Evolutionary conservation across 2,888 invertebrate genomes (phyloP), one percentile per base, ranked within the genome.

Genomic region (Leucoma salicis): DNA sequence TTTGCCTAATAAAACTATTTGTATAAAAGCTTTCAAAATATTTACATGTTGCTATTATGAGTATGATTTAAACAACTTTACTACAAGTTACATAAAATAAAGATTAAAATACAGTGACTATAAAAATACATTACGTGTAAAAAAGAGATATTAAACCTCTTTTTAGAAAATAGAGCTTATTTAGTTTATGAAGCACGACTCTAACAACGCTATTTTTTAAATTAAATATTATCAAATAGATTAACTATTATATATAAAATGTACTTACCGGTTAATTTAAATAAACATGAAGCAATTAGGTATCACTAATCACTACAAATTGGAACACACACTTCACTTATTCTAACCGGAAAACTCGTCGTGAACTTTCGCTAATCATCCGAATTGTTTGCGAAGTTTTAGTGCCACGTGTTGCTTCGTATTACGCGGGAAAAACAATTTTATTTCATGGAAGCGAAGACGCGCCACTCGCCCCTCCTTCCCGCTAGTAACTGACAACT

Each of bases 401-500:
- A 39, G 49, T 42, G 55, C 79, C 86, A 85, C 85, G 82, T 84
- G 84, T 83, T 78, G 81, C 76, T 46, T 50, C 53, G 49, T 52
- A 41, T 47, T 42, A 57, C 48, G 56, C 53, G 50, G 46, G 44
- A 43, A 62, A 80, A 78, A 73, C 66, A 68, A 72, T 74, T 74
- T 73, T 68, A 76, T 73, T 70, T 63, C 63, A 63, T 57, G 58
- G 60, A 14, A 58, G 66, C 70, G 61, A 63, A 67, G 74, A 64
- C 72, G 66, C 70, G 66, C 70, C 62, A 56, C 67, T 65, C 74
- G 70, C 68, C 74, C 76, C 77, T 76, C 58, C 49, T 78, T 69
- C 74, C 67, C 67, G 71, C 79, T 70, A 81, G 72, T 76, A 71
- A 80, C 82, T 80, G 80, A 83, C 85, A 82, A 88, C 87, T 83